phyloP scores from a whole-genome alignment of 2,888 invertebrate genomes.

The Odontocolon sp. region DNA sequence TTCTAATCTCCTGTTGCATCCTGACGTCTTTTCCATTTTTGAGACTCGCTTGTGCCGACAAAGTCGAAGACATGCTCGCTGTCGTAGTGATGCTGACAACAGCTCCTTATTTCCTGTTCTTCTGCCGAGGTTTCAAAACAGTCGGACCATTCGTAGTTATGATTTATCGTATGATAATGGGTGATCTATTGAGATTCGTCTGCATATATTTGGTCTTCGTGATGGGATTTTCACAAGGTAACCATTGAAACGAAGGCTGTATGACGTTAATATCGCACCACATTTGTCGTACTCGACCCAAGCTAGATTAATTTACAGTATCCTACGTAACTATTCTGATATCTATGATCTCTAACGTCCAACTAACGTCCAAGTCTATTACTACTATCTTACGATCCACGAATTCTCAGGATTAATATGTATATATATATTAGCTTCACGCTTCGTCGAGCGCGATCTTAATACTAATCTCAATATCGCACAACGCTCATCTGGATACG shows the following conservation, averaged over 20 bases:
- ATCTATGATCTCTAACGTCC: constrained; percentile 1
- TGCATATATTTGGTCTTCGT: constrained; percentile 98
- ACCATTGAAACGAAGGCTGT: constrained; percentile 47
- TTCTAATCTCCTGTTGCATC: constrained; percentile 94
- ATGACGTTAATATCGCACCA: too few relatives aligned
- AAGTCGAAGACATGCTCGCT: constrained; percentile 94
- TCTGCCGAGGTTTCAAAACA: constrained; percentile 98
- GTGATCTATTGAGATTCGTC: constrained; percentile 96
- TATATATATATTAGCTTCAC: too few relatives aligned
- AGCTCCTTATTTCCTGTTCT: constrained; percentile 98
- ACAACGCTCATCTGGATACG: neutral
- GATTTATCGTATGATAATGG: constrained; percentile 99
- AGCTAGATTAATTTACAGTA: neutral
- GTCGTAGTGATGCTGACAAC: constrained; percentile 97
- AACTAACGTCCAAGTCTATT: neutral
- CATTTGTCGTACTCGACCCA: neutral
- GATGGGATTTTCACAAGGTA: constrained; percentile 98
- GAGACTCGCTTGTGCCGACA: constrained; percentile 91
- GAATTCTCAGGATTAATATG: constrained; percentile 21
- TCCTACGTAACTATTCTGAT: neutral
- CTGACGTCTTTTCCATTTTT: constrained; percentile 93
- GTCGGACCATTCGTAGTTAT: constrained; percentile 99
- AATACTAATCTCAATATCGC: constrained; percentile 12
- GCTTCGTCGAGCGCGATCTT: constrained; percentile 9
- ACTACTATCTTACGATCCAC: neutral